phyloP scores from a whole-genome alignment of 2,888 invertebrate species.

The Macaria notata region DNA sequence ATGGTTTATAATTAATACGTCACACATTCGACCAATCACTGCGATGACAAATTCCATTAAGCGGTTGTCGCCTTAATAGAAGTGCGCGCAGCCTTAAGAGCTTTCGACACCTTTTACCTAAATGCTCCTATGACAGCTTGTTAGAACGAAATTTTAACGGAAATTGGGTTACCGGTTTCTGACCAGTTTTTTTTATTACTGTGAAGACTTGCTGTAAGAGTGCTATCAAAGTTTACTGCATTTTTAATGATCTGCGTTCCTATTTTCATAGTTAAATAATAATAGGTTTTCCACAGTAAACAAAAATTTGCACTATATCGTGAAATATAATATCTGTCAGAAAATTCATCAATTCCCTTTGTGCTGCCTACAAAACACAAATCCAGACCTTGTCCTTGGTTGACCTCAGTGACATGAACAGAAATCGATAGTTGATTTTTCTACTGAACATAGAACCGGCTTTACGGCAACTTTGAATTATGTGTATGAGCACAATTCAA shows the following conservation, averaged over 20 bases:
- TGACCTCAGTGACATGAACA: neutral
- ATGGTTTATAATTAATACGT: conserved; percentile 23
- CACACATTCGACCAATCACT: conserved; percentile 31
- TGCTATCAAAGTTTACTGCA: too few species aligned
- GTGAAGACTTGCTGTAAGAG: too few species aligned
- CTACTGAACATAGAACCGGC: too few species aligned
- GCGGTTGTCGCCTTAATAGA: conserved; percentile 33
- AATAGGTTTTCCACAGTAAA: too few species aligned
- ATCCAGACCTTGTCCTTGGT: neutral
- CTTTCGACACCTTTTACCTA: conserved; percentile 34
- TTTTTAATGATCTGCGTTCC: too few species aligned
- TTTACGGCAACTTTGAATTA: too few species aligned
- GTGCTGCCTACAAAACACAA: neutral
- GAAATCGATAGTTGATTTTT: neutral
- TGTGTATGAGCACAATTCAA: too few species aligned
- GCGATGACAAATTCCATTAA: conserved; percentile 37
- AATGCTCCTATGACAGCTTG: conserved; percentile 10
- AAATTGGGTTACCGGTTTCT: conserved; percentile 1
- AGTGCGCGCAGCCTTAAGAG: conserved; percentile 33
- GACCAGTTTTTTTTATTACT: too few species aligned
- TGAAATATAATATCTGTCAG: too few species aligned
- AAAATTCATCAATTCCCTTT: neutral
- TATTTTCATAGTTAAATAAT: too few species aligned
- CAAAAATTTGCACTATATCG: too few species aligned
- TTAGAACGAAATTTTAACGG: conserved; percentile 11